These are phyloP conservation scores for Eucera pruinosa DNA, from an alignment of 2,888 invertebrate species.

Conservation along the genomic window DNA sequence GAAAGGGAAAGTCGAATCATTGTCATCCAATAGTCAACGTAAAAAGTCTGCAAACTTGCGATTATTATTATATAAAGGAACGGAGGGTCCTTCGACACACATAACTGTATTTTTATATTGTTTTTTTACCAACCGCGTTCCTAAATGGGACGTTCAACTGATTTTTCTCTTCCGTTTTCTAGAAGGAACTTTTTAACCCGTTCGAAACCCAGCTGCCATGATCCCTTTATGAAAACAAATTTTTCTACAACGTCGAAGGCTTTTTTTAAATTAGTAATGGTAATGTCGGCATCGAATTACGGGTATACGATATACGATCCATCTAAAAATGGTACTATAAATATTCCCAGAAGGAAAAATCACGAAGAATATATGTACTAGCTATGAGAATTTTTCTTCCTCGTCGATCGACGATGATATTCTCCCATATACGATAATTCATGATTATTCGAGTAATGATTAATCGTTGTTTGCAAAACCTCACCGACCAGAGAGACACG, in stretches of 20 bases:
- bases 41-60: conserved; percentile 71
- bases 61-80: conserved; percentile 68
- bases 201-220: conserved; percentile 57
- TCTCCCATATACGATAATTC: background rate
- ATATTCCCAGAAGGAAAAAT: background rate
- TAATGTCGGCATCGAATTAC: conserved; percentile 6
- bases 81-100: conserved; percentile 67
- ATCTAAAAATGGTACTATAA: background rate
- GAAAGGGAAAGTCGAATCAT: conserved; percentile 66
- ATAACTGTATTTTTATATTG: conserved; percentile 79
- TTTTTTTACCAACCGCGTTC: conserved; percentile 68
- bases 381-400: conserved; percentile 11
- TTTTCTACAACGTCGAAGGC: background rate
- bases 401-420: conserved; percentile 20
- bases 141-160: conserved; percentile 57
- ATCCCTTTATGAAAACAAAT: background rate
- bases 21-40: conserved; percentile 76
- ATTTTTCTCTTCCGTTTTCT: conserved; percentile 70
- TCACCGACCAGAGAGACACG: conserved; percentile 32
- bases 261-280: background rate
- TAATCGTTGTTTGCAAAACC: background rate
- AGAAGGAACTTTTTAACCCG: conserved; percentile 43
- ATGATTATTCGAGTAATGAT: too few species aligned
- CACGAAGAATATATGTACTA: background rate
- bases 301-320: conserved; percentile 19